Evolutionary conservation across 2,888 invertebrate genomes (phyloP).

Genomic region (Diarsia rubi): DNA sequence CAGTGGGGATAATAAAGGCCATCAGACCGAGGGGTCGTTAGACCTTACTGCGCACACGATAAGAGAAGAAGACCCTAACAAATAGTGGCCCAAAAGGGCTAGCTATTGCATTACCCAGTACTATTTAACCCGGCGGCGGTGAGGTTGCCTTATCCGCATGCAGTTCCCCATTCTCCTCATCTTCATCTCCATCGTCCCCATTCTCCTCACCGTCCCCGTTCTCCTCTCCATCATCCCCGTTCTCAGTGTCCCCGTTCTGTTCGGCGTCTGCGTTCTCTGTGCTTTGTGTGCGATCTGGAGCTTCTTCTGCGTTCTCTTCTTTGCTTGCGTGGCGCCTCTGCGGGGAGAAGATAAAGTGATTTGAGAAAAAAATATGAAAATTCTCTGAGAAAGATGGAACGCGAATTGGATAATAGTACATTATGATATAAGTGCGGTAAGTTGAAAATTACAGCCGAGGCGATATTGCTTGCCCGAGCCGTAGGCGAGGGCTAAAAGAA

Average conservation of each 20-base stretch:
- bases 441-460: too few relatives aligned
- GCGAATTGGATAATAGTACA: not conserved
- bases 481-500: too few relatives aligned
- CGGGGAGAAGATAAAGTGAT: constrained; percentile 17
- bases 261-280: constrained; percentile 70
- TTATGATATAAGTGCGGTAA: too few relatives aligned
- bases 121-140: constrained; percentile 74
- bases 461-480: too few relatives aligned
- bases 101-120: too few relatives aligned
- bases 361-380: not conserved
- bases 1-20: too few relatives aligned
- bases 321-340: constrained; percentile 83
- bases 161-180: constrained; percentile 71
- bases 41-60: too few relatives aligned
- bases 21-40: too few relatives aligned
- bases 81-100: too few relatives aligned
- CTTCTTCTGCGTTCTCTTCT: constrained; percentile 78
- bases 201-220: constrained; percentile 77
- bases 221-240: constrained; percentile 73
- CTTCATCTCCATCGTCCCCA: constrained; percentile 72
- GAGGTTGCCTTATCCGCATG: constrained; percentile 89
- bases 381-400: not conserved
- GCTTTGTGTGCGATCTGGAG: constrained; percentile 71
- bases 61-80: too few relatives aligned
- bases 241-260: constrained; percentile 67